Conservation (phyloP, 2,113 vertebrate species). For the Centropus unirufus region DNA sequence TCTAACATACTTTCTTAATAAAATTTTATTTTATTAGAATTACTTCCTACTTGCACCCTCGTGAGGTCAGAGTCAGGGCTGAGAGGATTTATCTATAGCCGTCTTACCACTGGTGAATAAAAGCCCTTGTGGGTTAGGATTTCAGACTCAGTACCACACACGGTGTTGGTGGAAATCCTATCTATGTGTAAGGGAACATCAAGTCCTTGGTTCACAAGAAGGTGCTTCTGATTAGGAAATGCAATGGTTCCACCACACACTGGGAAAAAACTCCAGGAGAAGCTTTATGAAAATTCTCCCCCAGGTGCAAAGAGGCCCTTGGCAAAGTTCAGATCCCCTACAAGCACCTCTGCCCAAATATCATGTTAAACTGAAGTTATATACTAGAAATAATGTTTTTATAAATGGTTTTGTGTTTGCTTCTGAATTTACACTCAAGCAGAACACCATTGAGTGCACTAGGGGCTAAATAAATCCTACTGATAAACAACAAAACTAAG, state of each 20-base stretch:
- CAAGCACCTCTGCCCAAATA: neutral
- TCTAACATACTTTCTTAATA: neutral
- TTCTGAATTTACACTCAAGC: neutral
- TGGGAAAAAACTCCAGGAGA: neutral
- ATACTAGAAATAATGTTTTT: neutral
- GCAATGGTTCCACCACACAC: rapidly evolving
- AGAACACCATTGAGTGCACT: neutral
- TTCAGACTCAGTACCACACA: neutral
- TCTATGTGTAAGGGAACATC: neutral
- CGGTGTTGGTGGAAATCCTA: too few species aligned
- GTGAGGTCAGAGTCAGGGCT: neutral
- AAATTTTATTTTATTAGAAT: neutral
- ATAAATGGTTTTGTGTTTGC: neutral
- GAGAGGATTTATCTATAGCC: neutral
- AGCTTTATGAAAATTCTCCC: neutral
- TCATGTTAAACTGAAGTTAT: neutral
- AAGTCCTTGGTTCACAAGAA: neutral
- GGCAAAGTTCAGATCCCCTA: rapidly evolving
- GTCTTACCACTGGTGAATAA: neutral
- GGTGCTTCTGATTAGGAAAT: neutral
- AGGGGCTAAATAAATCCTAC: neutral
- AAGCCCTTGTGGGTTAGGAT: neutral
- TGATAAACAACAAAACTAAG: neutral
- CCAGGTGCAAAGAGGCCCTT: neutral
- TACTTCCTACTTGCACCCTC: neutral